A percentile compares a stretch with the other conserved stretches of the same genome.
phyloP scores from a whole-genome alignment of 2,797 vertebrate genomes.

The Hydrolagus colliei region DNA sequence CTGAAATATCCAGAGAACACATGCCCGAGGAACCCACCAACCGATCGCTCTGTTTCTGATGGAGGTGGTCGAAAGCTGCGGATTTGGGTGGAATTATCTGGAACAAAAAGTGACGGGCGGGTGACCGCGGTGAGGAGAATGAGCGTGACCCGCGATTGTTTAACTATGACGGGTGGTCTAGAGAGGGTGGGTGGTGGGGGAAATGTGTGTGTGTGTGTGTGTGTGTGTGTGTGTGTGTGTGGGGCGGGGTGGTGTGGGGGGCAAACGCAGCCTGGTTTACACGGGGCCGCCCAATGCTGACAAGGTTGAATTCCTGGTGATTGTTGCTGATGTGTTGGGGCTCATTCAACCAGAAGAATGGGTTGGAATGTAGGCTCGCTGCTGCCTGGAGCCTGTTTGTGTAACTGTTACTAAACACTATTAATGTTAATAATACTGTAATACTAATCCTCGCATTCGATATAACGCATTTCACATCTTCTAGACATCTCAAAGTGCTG shows the following conservation, averaged over 20 bases:
- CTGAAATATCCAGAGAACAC: neutral
- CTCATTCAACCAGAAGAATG: slow-evolving; percentile 4
- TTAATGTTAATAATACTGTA: too few relatives aligned
- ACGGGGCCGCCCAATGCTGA: neutral
- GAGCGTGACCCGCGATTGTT: neutral
- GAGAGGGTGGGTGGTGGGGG: too few relatives aligned
- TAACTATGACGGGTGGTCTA: too few relatives aligned
- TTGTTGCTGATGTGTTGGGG: neutral
- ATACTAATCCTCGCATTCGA: too few relatives aligned
- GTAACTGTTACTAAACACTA: neutral
- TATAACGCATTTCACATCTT: too few relatives aligned
- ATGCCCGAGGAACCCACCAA: neutral
- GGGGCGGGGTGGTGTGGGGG: neutral
- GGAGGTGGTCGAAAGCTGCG: neutral
- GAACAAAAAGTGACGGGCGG: neutral
- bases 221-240: too few relatives aligned
- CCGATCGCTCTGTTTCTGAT: neutral
- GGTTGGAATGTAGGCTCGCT: too few relatives aligned
- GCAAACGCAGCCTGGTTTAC: neutral
- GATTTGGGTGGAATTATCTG: slow-evolving; percentile 23
- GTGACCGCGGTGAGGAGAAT: neutral
- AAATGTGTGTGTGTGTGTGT: too few relatives aligned
- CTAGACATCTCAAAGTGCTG: too few relatives aligned
- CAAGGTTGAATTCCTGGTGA: neutral
- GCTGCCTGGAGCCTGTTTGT: neutral